Base-by-base conservation (phyloP, 2,888 invertebrate genomes). In the Drosophila buzzatii region DNA sequence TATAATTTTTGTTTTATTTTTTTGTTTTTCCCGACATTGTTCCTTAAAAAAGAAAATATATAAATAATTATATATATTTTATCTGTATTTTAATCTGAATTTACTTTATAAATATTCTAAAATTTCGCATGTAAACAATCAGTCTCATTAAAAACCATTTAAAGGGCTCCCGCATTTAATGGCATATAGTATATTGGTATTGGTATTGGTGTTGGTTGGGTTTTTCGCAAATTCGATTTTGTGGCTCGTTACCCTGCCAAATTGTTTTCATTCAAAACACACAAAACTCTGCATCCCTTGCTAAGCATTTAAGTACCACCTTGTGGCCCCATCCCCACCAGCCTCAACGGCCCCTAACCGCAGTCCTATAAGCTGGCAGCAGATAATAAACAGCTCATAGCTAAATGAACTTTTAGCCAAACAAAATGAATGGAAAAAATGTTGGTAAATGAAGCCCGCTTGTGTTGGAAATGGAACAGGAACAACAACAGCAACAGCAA, bases 361-460 rank as follows among this genome's bases (percentile, higher is more conserved):
- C 73, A 73, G 49, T 61, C 63, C 76, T 45, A 55, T 79, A 78
- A 76, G 76, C 76, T 44, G 45, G 51, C 59, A 56, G 61, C 70
- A 73, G 83, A 83, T 84, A 84, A 84, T 84, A 84, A 89, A 84
- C 89, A 89, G 81, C 84, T 84, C 89, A 86, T 72, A 65, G 84
- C 81, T 72, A 83, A 87, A 89, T 84, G 85, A 87, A 89, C 88
- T 81, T 84, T 74, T 65, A 56, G 51, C 61, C 61, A 44, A 53
- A 69, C 65, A 58, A 76, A 83, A 85, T 81, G 71, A 74, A 74
- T 44, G 52, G 52, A 52, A 82, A 62, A 81, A 74, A 76, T 65
- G 67, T 56, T 62, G 63, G 66, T 64, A 85, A 79, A 79, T 82
- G 73, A 82, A 82, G 72, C 70, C 55, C 66, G 70, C 67, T 68